Evolutionary conservation across 2,113 vertebrate species (phyloP).

Genomic region (Rhadina sibilatrix): DNA sequence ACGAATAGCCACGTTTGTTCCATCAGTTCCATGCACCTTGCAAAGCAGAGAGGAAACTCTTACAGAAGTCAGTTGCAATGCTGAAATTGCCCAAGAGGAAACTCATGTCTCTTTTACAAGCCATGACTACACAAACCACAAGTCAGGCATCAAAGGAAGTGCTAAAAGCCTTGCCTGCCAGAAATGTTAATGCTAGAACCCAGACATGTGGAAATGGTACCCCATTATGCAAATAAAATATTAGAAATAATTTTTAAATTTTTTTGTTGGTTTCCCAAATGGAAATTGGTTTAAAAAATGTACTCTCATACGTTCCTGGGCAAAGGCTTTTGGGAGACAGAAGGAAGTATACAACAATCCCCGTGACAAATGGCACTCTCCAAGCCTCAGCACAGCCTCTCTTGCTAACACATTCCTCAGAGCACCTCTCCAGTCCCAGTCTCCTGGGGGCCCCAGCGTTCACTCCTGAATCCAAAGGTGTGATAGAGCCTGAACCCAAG

Average conservation of each 20-base stretch:
- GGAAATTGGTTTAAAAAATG: background rate
- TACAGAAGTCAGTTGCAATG: constrained; percentile 22
- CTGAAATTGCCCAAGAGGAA: constrained; percentile 56
- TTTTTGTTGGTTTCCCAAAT: background rate
- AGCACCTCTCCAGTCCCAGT: background rate
- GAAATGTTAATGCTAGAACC: background rate
- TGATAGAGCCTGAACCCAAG: background rate
- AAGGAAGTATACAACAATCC: background rate
- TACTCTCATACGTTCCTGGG: background rate
- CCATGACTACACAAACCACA: constrained; percentile 1
- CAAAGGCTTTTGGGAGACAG: background rate
- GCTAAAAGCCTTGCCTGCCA: background rate
- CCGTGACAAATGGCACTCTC: fast-evolving
- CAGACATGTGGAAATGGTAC: background rate
- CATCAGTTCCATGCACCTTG: background rate
- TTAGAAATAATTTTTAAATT: background rate
- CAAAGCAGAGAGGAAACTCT: constrained; percentile 37
- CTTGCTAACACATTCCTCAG: background rate
- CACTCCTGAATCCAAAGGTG: background rate
- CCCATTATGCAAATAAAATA: background rate
- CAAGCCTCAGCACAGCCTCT: background rate
- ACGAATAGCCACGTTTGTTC: background rate
- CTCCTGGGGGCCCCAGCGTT: background rate
- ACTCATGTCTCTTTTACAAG: background rate
- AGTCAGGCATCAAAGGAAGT: background rate